Conservation (phyloP, 2,113 vertebrate species). For the Poecilia latipinna region DNA sequence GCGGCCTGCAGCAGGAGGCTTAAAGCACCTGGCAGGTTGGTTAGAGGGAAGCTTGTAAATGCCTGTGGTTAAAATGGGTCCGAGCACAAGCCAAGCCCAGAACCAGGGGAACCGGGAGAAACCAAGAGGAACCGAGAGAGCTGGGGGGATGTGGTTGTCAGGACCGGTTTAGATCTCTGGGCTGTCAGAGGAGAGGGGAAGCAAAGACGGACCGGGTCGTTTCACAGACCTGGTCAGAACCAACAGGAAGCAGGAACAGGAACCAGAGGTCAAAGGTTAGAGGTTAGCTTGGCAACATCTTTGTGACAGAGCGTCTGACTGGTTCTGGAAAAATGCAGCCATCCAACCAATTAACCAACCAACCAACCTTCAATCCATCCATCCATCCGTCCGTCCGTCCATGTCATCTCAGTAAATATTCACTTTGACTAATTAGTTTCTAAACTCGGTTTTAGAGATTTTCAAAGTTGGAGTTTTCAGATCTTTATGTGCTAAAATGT, state of each 20-base stretch:
- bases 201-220: conserved; percentile 33
- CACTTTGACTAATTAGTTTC: too few species aligned
- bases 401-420: too few species aligned
- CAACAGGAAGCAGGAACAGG: conserved; percentile 11
- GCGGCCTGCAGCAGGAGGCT: conserved; percentile 75
- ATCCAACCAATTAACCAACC: too few species aligned
- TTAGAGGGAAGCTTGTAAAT: conserved; percentile 86
- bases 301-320: too few species aligned
- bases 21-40: conserved; percentile 90
- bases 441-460: too few species aligned
- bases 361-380: too few species aligned
- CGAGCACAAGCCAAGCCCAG: conserved; percentile 74
- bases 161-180: conserved; percentile 83
- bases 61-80: conserved; percentile 80
- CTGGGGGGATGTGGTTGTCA: conserved; percentile 88
- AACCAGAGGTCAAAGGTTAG: not conserved
- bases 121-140: conserved; percentile 70
- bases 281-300: not conserved
- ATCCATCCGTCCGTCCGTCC: too few species aligned
- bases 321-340: too few species aligned
- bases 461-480: too few species aligned
- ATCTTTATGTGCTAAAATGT: too few species aligned
- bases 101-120: conserved; percentile 65
- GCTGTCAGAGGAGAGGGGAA: conserved; percentile 28
- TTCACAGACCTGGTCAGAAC: conserved; percentile 29